Percentiles rank a stretch among this genome's conserved stretches.
These are phyloP conservation scores for Lordiphosa stackelbergi DNA, from an alignment of 1,140 invertebrate species.

Conservation along the genomic window DNA sequence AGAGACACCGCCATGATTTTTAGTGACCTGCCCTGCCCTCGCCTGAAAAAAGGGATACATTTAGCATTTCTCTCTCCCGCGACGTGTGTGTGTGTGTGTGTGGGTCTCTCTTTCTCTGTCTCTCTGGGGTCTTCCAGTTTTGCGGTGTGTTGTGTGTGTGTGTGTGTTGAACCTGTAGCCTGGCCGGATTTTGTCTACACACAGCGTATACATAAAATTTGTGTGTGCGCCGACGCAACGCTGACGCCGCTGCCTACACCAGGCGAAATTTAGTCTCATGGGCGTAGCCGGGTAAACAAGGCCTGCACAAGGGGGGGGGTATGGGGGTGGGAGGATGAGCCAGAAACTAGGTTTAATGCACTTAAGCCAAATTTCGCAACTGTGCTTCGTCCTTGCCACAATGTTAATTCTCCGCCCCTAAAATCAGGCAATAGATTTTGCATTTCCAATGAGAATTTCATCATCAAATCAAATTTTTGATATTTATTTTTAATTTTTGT, in stretches of 20 bases:
- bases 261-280: too few species aligned
- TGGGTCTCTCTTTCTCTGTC: conserved; percentile 34
- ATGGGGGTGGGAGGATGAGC: too few species aligned
- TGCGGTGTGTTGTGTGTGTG: conserved; percentile 20
- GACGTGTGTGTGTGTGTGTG: conserved; percentile 27
- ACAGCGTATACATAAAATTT: conserved; percentile 74
- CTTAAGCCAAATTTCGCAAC: too few species aligned
- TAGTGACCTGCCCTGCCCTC: conserved; percentile 63
- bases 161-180: conserved; percentile 68
- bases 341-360: too few species aligned
- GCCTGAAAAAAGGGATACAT: conserved; percentile 68
- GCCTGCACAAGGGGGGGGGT: too few species aligned
- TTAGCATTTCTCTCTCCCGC: conserved; percentile 50
- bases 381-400: too few species aligned
- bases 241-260: conserved; percentile 29
- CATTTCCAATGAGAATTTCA: too few species aligned
- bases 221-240: conserved; percentile 70
- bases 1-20: conserved; percentile 67
- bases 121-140: conserved; percentile 33
- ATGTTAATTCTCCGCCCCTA: too few species aligned
- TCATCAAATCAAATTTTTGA: too few species aligned
- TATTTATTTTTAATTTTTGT: too few species aligned
- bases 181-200: conserved; percentile 50
- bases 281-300: too few species aligned
- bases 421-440: too few species aligned